These are phyloP conservation scores for Agrochola circellaris DNA, from an alignment of 2,888 invertebrate species.

Conservation along the genomic window DNA sequence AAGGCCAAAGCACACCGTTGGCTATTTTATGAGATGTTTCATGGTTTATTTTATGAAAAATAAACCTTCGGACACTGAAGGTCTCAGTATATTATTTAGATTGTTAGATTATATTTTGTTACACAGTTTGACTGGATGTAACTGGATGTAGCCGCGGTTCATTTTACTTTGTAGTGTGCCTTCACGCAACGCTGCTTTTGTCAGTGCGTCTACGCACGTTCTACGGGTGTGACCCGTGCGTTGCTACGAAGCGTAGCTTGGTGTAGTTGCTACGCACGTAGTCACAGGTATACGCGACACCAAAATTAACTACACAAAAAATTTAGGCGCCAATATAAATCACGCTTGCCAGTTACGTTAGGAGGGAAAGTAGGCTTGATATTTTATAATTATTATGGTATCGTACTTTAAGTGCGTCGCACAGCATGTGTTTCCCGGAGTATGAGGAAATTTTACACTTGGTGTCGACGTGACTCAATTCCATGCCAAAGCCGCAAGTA, in stretches of 20 bases:
- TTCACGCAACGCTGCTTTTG: neutral
- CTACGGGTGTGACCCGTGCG: neutral
- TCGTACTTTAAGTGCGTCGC: constrained; percentile 83
- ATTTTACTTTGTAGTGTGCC: neutral
- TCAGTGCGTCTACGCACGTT: neutral
- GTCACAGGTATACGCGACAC: neutral
- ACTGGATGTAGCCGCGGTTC: no score
- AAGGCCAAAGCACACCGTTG: neutral
- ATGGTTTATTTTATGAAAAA: neutral
- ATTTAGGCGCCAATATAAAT: neutral
- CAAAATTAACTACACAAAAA: neutral
- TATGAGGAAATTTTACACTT: constrained; percentile 85
- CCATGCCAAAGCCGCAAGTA: constrained; percentile 87
- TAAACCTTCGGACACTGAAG: no score
- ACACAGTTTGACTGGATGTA: no score
- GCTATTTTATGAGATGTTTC: neutral
- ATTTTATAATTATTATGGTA: neutral
- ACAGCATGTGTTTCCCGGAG: constrained; percentile 85
- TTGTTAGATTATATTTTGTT: neutral
- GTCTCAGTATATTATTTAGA: neutral
- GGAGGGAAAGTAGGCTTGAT: neutral
- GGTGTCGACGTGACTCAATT: constrained; percentile 87
- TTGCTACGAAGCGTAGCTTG: constrained; percentile 10
- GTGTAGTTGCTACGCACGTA: constrained; percentile 5
- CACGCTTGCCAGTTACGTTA: neutral